Percentiles rank a stretch among this genome's conserved stretches.
phyloP scores from a whole-genome alignment of 2,797 vertebrate species.

The Pseudochirops corinnae region DNA sequence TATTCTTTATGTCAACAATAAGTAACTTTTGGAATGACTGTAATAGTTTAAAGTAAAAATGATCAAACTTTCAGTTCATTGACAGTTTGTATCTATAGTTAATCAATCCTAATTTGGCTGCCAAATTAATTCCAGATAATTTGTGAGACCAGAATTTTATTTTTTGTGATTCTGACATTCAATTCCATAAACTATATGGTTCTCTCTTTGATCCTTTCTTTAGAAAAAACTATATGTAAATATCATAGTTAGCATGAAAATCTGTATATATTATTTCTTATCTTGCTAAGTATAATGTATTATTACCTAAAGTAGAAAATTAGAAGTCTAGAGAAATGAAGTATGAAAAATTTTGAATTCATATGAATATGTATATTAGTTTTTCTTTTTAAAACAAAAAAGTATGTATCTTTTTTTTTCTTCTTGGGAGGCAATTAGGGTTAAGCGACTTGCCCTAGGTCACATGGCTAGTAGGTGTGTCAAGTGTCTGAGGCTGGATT shows the following conservation, averaged over 20 bases:
- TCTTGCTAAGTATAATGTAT: not conserved
- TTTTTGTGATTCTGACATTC: not conserved
- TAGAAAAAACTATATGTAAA: not conserved
- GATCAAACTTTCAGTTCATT: not conserved
- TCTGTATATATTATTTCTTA: not conserved
- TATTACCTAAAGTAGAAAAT: not conserved
- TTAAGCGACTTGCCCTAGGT: too few relatives aligned
- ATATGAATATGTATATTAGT: not conserved
- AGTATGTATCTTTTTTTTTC: too few relatives aligned
- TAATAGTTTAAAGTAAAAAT: slow-evolving; percentile 20
- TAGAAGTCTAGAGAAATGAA: not conserved
- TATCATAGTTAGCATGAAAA: not conserved
- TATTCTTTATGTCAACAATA: not conserved
- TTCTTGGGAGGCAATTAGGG: too few relatives aligned
- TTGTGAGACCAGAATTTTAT: not conserved
- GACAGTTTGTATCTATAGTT: slow-evolving; percentile 21
- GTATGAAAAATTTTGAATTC: not conserved
- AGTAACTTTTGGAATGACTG: slow-evolving; percentile 3
- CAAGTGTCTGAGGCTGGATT: too few relatives aligned
- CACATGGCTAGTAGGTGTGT: too few relatives aligned
- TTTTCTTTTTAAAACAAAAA: slow-evolving; percentile 11
- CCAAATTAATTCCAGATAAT: slow-evolving; percentile 1
- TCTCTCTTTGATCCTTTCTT: not conserved
- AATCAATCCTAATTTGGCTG: not conserved
- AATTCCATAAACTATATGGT: not conserved